Evolutionary conservation across 2,888 invertebrate genomes (phyloP).

Genomic region (Drosophila atripex): DNA sequence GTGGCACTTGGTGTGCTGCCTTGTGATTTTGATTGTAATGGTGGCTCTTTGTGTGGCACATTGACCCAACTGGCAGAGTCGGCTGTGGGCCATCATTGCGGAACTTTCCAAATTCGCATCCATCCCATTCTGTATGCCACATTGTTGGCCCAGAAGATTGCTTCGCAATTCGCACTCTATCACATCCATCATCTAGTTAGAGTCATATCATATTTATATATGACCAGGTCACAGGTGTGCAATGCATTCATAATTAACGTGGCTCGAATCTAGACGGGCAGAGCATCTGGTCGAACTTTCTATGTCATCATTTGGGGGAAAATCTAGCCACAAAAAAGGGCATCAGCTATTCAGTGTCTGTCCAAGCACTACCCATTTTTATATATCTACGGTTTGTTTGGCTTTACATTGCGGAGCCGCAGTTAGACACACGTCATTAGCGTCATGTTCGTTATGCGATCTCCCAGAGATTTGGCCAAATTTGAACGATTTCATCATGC

Average conservation of each 20-base stretch:
- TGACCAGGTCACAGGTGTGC: slow-evolving; percentile 11
- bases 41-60: slow-evolving; percentile 31
- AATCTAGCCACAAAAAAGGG: slow-evolving; percentile 6
- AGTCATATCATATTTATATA: slow-evolving; percentile 4
- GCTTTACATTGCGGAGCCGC: slow-evolving; percentile 23
- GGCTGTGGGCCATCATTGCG: slow-evolving; percentile 32
- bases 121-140: slow-evolving; percentile 46
- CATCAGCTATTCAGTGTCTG: slow-evolving; percentile 3
- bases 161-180: slow-evolving; percentile 39
- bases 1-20: too few relatives aligned
- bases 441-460: slow-evolving; percentile 68
- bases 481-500: slow-evolving; percentile 61
- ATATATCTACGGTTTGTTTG: slow-evolving; percentile 17
- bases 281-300: background rate
- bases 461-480: slow-evolving; percentile 49
- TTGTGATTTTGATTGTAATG: background rate
- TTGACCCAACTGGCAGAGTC: slow-evolving; percentile 50
- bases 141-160: slow-evolving; percentile 55
- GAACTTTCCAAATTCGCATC: slow-evolving; percentile 51
- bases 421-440: slow-evolving; percentile 67
- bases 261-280: background rate
- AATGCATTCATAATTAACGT: background rate
- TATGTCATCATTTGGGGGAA: background rate
- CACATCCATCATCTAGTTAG: slow-evolving; percentile 47
- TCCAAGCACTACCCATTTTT: background rate